Evolutionary conservation across 2,888 invertebrate genomes (phyloP).

Genomic region (Rambutsinella grinnellia): DNA sequence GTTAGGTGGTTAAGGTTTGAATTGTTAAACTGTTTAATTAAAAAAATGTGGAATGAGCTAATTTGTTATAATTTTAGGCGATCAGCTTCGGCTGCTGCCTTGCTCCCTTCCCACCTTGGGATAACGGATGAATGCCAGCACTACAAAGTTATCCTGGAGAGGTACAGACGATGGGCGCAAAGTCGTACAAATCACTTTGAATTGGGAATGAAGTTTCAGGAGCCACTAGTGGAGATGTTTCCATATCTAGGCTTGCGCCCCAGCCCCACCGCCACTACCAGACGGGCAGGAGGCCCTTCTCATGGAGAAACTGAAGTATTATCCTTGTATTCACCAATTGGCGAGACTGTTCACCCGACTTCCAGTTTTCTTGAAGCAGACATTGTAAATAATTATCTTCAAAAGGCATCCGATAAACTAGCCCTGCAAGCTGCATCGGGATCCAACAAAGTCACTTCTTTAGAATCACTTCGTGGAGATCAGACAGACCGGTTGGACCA

Average conservation of each 20-base stretch:
- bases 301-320: too few relatives aligned
- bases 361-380: not conserved
- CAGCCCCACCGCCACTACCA: too few relatives aligned
- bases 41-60: not conserved
- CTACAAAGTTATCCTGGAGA: constrained; percentile 61
- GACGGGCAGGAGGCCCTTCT: too few relatives aligned
- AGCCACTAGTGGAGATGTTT: constrained; percentile 50
- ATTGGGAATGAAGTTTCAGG: constrained; percentile 44
- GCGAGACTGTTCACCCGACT: constrained; percentile 2
- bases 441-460: too few relatives aligned
- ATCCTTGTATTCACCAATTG: constrained; percentile 14
- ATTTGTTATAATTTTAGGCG: not conserved
- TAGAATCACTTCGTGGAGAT: too few relatives aligned
- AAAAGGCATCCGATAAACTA: constrained; percentile 15
- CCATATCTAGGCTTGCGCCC: not conserved
- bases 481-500: not conserved
- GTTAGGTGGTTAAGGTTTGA: constrained; percentile 59
- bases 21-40: constrained; percentile 69
- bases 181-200: constrained; percentile 41
- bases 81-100: too few relatives aligned
- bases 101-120: constrained; percentile 68
- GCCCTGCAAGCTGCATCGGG: constrained; percentile 7
- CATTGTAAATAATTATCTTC: constrained; percentile 5
- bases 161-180: constrained; percentile 45
- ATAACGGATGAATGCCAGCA: constrained; percentile 72